Base-by-base conservation (phyloP, 2,113 vertebrate genomes). In the Catharus bicknelli region DNA sequence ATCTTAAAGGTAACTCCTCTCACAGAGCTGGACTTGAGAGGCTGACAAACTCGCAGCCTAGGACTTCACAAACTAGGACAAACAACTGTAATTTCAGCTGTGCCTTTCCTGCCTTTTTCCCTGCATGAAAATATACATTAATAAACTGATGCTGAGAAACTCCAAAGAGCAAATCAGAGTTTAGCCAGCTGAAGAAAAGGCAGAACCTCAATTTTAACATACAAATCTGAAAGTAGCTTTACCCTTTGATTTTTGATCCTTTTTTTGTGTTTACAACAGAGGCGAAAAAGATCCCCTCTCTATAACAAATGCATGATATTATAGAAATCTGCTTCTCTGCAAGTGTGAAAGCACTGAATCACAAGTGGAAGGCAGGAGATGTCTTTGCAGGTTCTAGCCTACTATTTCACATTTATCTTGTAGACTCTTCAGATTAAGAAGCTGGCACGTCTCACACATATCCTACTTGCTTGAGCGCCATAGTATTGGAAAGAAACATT, bases 361-460 rank as follows among this genome's bases (percentile, higher is more conserved):
- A 6, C 42, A 80, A 90, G 36, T 10, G 16, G 26, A 83, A 89
- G 53, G 18, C 0, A 3, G 8, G 30, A 90, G 8, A 47, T n/a
- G 23, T 55, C 42, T 78, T 75, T 70, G 62, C 21, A 53, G 10
- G 30, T 91, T 90, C 38, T 73, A 79, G 88, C 50, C 61, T 81
- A 53, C 30, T 48, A 17, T 40, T 88, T 11, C 22, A 55, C 70
- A 55, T 85, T 93, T 86, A 45, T 87, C 19, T 48, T 26, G 18
- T 91, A 90, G 54, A 42, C 19, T 92, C 53, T 43, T 55, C 6
- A 16, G 57, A 43, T 93, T 95, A 93, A 96, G 64, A 80, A 92
- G 53, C 14, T 92, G 23, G 11, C 73, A 70, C 13, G 16, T 63
- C 74, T 89, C 93, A 83, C 95, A 92, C 32, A 48, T 50, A 81